Percentiles rank a stretch among this genome's conserved stretches.
These are phyloP conservation scores for Ophioninae sp. DNA, from an alignment of 2,888 invertebrate species.

Conservation along the genomic window DNA sequence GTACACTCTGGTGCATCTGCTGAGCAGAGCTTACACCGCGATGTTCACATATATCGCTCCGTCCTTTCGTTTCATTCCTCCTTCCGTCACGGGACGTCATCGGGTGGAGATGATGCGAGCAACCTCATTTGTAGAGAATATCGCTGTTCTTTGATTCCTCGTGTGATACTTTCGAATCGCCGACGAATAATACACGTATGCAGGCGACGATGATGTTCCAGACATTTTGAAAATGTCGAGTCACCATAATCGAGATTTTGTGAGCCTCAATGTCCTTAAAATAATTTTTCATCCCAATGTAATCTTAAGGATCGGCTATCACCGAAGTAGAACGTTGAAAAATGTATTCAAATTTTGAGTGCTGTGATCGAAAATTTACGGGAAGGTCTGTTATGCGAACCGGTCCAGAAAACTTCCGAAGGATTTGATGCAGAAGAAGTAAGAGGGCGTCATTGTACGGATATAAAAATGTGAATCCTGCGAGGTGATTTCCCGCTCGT, in stretches of 20 bases:
- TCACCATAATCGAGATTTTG: background rate
- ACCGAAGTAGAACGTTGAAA: background rate
- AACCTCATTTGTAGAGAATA: background rate
- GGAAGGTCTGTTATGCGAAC: conserved; percentile 36
- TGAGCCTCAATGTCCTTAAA: background rate
- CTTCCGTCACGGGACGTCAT: conserved; percentile 8
- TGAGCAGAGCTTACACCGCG: conserved; percentile 44
- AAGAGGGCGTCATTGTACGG: background rate
- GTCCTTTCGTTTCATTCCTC: conserved; percentile 41
- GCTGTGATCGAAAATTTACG: conserved; percentile 12
- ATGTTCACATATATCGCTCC: conserved; percentile 36
- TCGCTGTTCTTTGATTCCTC: background rate
- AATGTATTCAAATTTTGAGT: background rate
- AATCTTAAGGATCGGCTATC: background rate
- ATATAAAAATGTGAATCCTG: conserved; percentile 16
- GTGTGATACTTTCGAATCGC: background rate
- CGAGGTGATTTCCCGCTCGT: conserved; percentile 14
- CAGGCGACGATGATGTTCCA: background rate
- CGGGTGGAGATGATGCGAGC: background rate
- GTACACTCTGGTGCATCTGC: conserved; percentile 56
- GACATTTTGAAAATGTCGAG: background rate
- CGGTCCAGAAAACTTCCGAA: conserved; percentile 22
- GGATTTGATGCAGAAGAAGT: conserved; percentile 12
- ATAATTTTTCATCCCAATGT: background rate
- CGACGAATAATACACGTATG: background rate